Base-by-base conservation (phyloP, 2,888 invertebrate species). In the Oscheius sp. region DNA sequence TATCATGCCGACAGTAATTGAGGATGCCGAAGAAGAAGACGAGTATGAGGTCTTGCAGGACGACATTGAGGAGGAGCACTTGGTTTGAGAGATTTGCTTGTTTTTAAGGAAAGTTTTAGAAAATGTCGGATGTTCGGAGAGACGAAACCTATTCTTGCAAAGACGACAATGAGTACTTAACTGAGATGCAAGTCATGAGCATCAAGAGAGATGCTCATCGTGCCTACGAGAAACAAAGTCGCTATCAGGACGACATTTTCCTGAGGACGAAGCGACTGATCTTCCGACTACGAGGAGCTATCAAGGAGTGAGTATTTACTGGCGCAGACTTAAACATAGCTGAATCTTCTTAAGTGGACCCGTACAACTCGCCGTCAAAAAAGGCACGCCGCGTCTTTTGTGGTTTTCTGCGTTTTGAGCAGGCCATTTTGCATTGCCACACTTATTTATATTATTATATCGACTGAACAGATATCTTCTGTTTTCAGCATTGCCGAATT, bases 201-300 rank as follows among this genome's bases (percentile, higher is more conserved):
- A 87, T 88, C 60, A 88, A 87, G 48, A 53, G 85, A 48, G 82
- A 84, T 58, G 88, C 88, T 29, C 82, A 86, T 63, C 62, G 79
- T 55, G 88, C 88, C 0, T 88, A 83, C 68, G 88, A 88, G 72
- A 87, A 86, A 75, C 87, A 88, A 59, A 78, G 87, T n/a, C 78
- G 87, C 63, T 86, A 84, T 72, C 88, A 88, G 66, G 88, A 88
- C 57, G 87, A 88, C 75, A 87, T 88, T 50, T 82, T 83, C 51
- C 68, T 86, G 5, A 70, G 87, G 73, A 85, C 86, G 0, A 83
- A 85, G 63, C 71, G 86, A 60, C 75, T 88, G 33, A 86, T 87
- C 65, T 74, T 76, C 7, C 66, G 84, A 10, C 66, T 88, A 35
- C 75, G 81, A 51, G 76, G 72, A 32, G 84, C 84, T 3, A 79